Evolutionary conservation across 2,113 vertebrate species (phyloP), one percentile per base, ranked within the genome.

Genomic region (Panthera uncia): DNA sequence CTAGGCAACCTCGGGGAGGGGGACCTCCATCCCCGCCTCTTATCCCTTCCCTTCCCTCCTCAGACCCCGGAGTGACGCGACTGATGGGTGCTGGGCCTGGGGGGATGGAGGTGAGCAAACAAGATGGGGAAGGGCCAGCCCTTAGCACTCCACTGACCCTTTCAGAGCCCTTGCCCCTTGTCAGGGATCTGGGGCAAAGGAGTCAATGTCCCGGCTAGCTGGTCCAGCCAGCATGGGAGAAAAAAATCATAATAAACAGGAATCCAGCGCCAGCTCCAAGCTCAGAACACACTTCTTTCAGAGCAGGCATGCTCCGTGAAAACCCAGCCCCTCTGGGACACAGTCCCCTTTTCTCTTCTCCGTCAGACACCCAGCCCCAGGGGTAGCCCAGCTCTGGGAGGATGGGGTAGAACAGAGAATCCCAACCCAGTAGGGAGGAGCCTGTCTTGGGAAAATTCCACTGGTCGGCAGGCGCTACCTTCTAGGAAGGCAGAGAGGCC

Each of bases 1-100:
- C 98, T 95, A 98, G 98, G 98, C 99, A 99, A 99, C 99, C 91
- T 93, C 76, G 87, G 96, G 97, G 95, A 38, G 73, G 33, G 74
- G 87, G 87, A 93, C 95, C 50, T 94, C 95, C 93, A 94, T 93
- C 85, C 90, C 89, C 33, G 80, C 93, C 91, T 74, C 90, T 78
- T 15, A 80, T 33, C 86, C 50, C 27, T 90, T 50, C 57, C 29
- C 31, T 66, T 71, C 80, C 15, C 41, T 80, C 68, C 80, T 31
- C 84, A 38, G 76, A 79, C 74, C 57, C 86, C 0, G n/a, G 93
- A 86, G 81, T 78, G 97, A 93, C 93, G 65, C 7, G 91, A 76
- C 88, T 36, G 91, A 71, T 0, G 55, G 36, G 29, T 63, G 48
- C 74, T 27, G 18, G 25, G 80, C 18, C 87, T 27, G 80, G 16